A percentile compares a stretch with the other conserved stretches of the same genome.
Conservation (phyloP, 2,797 vertebrate species). For the Adelosebastes latens region DNA sequence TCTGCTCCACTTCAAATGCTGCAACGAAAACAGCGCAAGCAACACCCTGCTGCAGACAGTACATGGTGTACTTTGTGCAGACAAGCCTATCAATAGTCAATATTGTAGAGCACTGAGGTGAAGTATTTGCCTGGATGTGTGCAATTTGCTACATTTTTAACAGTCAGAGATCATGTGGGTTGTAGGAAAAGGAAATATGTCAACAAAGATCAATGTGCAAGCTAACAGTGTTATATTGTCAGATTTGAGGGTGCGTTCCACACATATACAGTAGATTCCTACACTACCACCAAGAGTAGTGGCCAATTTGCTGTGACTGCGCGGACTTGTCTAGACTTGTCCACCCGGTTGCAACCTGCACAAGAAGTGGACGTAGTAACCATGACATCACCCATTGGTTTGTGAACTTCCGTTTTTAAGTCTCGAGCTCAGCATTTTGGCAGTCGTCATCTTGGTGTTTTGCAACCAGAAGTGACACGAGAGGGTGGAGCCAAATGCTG, state of each 20-base stretch:
- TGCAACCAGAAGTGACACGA: not conserved
- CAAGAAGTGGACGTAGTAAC: not conserved
- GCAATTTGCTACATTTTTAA: not conserved
- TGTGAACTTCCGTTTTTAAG: not conserved
- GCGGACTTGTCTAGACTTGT: not conserved
- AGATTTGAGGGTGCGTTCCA: not conserved
- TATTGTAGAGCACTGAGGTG: not conserved
- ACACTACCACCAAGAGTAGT: not conserved
- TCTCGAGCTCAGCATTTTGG: not conserved
- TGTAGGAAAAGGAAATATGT: not conserved
- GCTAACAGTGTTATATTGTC: not conserved
- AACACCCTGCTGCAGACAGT: not conserved
- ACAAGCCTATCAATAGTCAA: not conserved
- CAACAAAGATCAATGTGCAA: not conserved
- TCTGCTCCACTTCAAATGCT: not conserved
- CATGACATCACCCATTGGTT: not conserved
- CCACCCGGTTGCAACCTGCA: not conserved
- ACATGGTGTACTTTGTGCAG: constrained; percentile 7
- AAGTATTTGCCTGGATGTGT: not conserved
- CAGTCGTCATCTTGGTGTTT: not conserved
- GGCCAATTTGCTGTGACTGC: not conserved
- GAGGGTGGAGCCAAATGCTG: too few species aligned
- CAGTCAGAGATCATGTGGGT: not conserved
- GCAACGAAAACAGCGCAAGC: not conserved
- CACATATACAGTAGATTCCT: not conserved